Evolutionary conservation across 2,113 vertebrate species (phyloP).

Genomic region (Barbus barbus): DNA sequence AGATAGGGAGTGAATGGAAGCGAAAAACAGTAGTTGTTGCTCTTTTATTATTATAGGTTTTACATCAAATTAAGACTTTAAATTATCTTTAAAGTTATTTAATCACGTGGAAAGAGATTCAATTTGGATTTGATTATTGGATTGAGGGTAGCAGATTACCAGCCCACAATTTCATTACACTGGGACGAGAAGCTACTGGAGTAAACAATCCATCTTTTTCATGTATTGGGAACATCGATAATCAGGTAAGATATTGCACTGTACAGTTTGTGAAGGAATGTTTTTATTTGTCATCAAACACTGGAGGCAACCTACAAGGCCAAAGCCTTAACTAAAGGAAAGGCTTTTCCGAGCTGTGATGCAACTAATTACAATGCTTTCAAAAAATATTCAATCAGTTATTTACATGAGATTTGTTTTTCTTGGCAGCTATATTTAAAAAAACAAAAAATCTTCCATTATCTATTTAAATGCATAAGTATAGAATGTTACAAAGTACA

Average conservation of each 20-base stretch:
- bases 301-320: not conserved
- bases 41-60: not conserved
- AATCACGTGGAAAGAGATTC: constrained; percentile 53
- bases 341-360: not conserved
- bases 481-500: too few species aligned
- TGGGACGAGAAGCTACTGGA: constrained; percentile 52
- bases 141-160: constrained; percentile 75
- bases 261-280: not conserved
- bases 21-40: not conserved
- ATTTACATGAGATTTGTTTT: not conserved
- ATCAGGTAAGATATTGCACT: constrained; percentile 64
- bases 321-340: not conserved
- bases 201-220: constrained; percentile 47
- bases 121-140: constrained; percentile 76
- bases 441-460: not conserved
- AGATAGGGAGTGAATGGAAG: not conserved
- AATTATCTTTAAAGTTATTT: not conserved
- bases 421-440: not conserved
- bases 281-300: not conserved
- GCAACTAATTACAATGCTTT: not conserved
- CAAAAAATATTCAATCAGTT: not conserved
- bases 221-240: constrained; percentile 34
- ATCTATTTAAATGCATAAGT: not conserved
- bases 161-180: constrained; percentile 51
- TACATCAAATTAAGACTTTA: not conserved